Evolutionary conservation across 1,140 invertebrate genomes (phyloP).

Genomic region (Dendroctonus ponderosae): DNA sequence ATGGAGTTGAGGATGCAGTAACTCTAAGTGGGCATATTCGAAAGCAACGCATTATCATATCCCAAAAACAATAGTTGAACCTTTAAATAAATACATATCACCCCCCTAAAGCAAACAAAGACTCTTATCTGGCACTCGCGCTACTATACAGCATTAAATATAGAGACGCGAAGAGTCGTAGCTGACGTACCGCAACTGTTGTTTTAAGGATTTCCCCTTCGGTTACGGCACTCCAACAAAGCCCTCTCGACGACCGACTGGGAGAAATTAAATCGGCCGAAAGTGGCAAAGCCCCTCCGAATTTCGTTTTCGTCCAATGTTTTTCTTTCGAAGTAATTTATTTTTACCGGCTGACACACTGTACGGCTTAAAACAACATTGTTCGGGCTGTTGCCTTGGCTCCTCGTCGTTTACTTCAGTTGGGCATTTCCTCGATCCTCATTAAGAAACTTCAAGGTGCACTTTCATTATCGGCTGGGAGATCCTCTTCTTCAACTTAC

Average conservation of each 20-base stretch:
- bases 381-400: neutral
- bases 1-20: neutral
- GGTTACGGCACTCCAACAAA: constrained; percentile 29
- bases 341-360: constrained; percentile 28
- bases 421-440: neutral
- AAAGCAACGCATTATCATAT: neutral
- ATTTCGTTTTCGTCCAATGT: constrained; percentile 16
- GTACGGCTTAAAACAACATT: constrained; percentile 26
- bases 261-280: constrained; percentile 19
- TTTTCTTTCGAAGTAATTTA: constrained; percentile 32
- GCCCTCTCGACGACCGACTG: constrained; percentile 11
- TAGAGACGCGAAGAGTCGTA: constrained; percentile 30
- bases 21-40: neutral
- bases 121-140: neutral
- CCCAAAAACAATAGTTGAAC: neutral
- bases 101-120: neutral
- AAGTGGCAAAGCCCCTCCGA: constrained; percentile 23
- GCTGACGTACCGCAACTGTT: constrained; percentile 39
- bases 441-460: no score
- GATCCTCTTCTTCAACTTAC: no score
- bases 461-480: no score
- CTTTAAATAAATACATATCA: neutral
- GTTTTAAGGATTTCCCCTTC: constrained; percentile 41
- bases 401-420: neutral
- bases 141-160: constrained; percentile 31